Base-by-base conservation (phyloP, 2,113 vertebrate genomes). In the Prochilodus magdalenae region DNA sequence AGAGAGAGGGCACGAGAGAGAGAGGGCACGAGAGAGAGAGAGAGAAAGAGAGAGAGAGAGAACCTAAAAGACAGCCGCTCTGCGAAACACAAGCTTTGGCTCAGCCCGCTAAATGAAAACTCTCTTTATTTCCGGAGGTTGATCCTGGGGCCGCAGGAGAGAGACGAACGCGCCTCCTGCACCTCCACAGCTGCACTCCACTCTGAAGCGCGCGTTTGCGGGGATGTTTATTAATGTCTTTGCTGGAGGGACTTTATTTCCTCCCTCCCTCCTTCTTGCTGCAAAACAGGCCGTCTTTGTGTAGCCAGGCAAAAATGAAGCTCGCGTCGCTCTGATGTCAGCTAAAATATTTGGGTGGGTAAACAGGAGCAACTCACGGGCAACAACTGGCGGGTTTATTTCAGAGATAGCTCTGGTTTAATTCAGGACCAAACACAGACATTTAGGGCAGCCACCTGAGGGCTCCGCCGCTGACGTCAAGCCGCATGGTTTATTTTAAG, bases 401-500 rank as follows among this genome's bases (percentile, higher is more conserved):
- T 82, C 77, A 77, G 74, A 83, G 77, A 86, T 81, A 83, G 80
- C 71, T 82, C 16, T 12, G 55, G 77, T 73, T 76, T 84, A 88
- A 84, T 84, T 83, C 71, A 29, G 70, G 82, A 79, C 84, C 80
- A 84, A 88, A 82, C 71, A 76, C 30, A 84, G 62, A 88, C 78
- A 85, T 86, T 82, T 75, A 80, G 63, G 83, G 85, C 79, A 84
- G 77, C 73, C 69, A 86, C 81, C 86, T 78, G 76, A 84, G 83
- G 81, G 83, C 85, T 86, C 81, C 67, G 15, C n/a, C 20, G 7
- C 57, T 90, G 87, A 88, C 80, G 87, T 88, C 85, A 87, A 86
- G 62, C 78, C 73, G 60, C 73, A 80, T 24, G 24, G 36, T 71
- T 80, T 89, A 89, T 90, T 89, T 90, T 88, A 79, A 86, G 83